Conservation (phyloP, 2,888 invertebrate genomes). For the Linyphia triangularis region DNA sequence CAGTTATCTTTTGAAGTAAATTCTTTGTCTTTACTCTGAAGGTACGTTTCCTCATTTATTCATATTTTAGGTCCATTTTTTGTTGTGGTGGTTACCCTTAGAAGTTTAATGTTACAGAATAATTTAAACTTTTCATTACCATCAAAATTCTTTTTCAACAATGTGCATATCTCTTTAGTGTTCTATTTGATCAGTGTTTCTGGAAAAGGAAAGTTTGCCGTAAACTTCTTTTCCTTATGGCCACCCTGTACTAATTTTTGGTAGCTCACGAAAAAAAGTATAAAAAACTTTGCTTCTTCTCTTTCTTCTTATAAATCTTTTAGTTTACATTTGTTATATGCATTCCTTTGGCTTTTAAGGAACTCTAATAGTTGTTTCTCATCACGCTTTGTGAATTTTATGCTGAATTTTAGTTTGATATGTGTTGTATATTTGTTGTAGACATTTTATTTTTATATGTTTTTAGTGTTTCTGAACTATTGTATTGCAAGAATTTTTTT, state of each 20-base stretch:
- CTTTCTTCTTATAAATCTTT: neutral
- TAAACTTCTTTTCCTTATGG: neutral
- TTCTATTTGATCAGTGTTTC: too few species aligned
- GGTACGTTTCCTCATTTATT: too few species aligned
- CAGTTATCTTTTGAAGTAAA: too few species aligned
- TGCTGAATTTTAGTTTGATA: neutral
- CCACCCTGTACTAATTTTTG: too few species aligned
- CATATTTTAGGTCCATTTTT: too few species aligned
- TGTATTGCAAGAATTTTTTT: neutral
- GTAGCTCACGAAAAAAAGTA: neutral
- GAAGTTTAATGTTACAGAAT: too few species aligned
- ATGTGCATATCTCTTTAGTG: too few species aligned
- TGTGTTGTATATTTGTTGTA: constrained; percentile 1
- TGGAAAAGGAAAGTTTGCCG: too few species aligned
- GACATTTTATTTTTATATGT: constrained; percentile 50
- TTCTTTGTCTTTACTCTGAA: too few species aligned
- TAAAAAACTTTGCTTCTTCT: constrained; percentile 23
- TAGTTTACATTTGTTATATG: neutral
- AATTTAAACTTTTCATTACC: too few species aligned
- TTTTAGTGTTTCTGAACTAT: constrained; percentile 50
- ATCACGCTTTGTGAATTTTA: neutral
- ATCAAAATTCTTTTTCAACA: too few species aligned
- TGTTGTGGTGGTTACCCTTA: too few species aligned
- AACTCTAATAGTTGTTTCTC: neutral
- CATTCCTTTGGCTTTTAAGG: neutral